phyloP scores from a whole-genome alignment of 2,797 vertebrate genomes.

The Novumbra hubbsi region DNA sequence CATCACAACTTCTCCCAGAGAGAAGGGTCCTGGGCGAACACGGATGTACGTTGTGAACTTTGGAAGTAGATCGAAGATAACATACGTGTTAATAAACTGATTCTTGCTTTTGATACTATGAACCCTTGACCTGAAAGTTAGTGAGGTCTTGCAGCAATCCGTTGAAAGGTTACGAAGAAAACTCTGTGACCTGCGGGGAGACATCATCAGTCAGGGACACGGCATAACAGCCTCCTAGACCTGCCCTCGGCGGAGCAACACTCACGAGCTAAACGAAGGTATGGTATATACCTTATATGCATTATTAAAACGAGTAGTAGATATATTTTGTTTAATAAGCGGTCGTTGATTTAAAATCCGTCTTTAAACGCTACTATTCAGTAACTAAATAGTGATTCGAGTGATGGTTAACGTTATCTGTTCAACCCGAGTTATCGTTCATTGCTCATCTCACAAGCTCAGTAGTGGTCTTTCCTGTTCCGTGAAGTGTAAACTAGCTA shows the following conservation, averaged over 20 bases:
- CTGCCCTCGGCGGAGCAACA: not conserved
- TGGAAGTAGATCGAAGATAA: not conserved
- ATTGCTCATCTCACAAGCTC: too few species aligned
- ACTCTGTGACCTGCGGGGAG: not conserved
- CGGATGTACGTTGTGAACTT: not conserved
- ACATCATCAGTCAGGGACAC: not conserved
- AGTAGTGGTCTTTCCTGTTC: too few species aligned
- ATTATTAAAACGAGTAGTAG: too few species aligned
- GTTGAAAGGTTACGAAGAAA: not conserved
- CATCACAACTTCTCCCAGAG: not conserved
- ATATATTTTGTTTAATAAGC: too few species aligned
- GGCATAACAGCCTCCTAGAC: not conserved
- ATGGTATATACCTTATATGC: not conserved
- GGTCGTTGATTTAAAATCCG: too few species aligned
- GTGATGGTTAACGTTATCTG: too few species aligned
- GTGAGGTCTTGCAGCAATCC: not conserved
- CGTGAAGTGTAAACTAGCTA: too few species aligned
- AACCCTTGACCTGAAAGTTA: not conserved
- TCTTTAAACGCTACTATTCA: too few species aligned
- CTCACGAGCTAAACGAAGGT: not conserved
- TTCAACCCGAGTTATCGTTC: too few species aligned
- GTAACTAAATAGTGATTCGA: too few species aligned
- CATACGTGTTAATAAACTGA: not conserved
- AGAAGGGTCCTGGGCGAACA: constrained; percentile 1
- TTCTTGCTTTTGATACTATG: not conserved